Evolutionary conservation across 2,113 vertebrate genomes (phyloP), one percentile per base, ranked within the genome.

Genomic region (Panurus biarmicus): DNA sequence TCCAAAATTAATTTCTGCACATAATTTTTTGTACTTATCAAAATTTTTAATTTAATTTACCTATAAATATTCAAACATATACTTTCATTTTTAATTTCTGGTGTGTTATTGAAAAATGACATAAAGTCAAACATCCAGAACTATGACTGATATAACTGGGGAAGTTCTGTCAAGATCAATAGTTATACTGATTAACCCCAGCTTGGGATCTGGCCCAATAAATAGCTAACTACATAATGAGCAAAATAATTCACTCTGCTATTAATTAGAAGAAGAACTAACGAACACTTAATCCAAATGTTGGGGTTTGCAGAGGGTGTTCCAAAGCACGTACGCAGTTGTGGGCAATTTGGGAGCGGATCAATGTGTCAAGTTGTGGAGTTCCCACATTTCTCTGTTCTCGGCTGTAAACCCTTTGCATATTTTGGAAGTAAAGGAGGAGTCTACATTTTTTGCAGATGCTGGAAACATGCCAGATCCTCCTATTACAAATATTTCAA

Each of bases 341-440:
- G 88, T 77, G 88, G 72, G 83, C 85, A 92, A 96, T 95, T 74
- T 94, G 76, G 90, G 85, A 92, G 73, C 1, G 0, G 94, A 95
- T 94, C 88, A 95, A 44, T 60, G 79, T 92, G 88, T 95, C 88
- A 95, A 92, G 64, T 61, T 93, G 92, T 76, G 79, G 90, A 96
- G 90, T 96, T 95, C 94, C 90, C 94, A 96, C 94, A 96, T 96
- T 96, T 96, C 94, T 96, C 95, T 96, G 84, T 96, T 96, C 95
- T 96, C 76, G 0, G 64, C 79, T 92, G 26, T 96, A 96, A 96
- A 95, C 47, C 90, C 92, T 73, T 88, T 86, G 85, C 94, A 94
- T 95, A 92, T 96, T 96, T 96, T 58, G 79, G 64, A 64, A 96
- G 64, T 71, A 90, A 94, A 94, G 88, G 88, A 96, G 94, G 90